Evolutionary conservation across 2,888 invertebrate species (phyloP).

Genomic region (Neuroscelio doddi): DNA sequence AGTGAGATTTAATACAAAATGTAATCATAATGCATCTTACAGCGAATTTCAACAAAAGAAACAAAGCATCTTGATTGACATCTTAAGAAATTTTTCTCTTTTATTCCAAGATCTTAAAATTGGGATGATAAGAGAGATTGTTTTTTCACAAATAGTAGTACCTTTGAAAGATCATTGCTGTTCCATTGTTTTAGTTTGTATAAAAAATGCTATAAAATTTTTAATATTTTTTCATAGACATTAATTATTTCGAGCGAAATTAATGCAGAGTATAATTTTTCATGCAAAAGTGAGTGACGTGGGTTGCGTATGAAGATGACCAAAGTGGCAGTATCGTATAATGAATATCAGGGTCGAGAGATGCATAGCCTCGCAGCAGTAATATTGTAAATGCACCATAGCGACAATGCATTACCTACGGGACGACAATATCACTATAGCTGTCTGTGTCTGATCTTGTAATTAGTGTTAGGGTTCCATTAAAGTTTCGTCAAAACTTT

Average conservation of each 20-base stretch:
- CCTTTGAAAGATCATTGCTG: no score
- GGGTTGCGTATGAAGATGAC: background rate
- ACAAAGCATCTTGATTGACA: no score
- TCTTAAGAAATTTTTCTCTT: no score
- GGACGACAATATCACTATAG: constrained; percentile 30
- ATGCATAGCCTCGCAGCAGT: constrained; percentile 9
- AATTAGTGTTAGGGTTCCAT: constrained; percentile 34
- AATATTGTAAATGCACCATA: constrained; percentile 28
- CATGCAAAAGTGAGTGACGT: background rate
- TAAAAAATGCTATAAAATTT: no score
- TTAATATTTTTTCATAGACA: no score
- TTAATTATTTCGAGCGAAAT: background rate
- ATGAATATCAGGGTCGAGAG: constrained; percentile 1
- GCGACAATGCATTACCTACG: constrained; percentile 30
- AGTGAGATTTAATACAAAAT: no score
- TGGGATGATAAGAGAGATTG: no score
- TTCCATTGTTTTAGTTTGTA: no score
- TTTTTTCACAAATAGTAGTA: no score
- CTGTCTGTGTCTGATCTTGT: constrained; percentile 35
- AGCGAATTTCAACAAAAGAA: no score
- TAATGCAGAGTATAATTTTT: background rate
- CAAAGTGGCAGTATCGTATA: background rate
- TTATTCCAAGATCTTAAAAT: no score
- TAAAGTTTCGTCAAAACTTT: constrained; percentile 26
- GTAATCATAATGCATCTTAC: no score